phyloP scores from a whole-genome alignment of 2,888 invertebrate species.

The Lamellibrachia satsuma region DNA sequence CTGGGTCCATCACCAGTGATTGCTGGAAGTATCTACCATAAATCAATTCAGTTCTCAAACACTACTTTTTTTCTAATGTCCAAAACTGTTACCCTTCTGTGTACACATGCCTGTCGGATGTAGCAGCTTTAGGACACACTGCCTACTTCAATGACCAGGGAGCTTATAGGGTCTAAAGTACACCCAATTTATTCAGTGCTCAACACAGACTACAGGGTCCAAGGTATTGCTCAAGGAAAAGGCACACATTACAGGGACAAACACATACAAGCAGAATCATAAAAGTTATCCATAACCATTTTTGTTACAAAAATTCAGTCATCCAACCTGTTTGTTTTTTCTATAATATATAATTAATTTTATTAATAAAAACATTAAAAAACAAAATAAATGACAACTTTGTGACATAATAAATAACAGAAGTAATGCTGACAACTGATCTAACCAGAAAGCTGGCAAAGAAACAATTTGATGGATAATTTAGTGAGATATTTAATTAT shows the following conservation, averaged over 20 bases:
- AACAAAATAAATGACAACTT: background rate
- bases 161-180: background rate
- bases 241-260: too few relatives aligned
- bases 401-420: background rate
- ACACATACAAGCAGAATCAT: too few relatives aligned
- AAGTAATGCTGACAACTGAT: background rate
- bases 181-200: background rate
- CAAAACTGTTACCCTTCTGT: background rate
- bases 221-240: background rate
- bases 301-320: background rate
- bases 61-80: background rate
- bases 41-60: background rate
- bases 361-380: background rate
- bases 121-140: background rate
- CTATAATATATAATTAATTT: background rate
- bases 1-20: too few relatives aligned
- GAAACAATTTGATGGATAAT: background rate
- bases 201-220: background rate
- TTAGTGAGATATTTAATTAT: background rate
- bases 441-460: background rate
- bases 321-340: background rate
- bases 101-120: background rate
- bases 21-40: background rate
- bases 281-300: background rate
- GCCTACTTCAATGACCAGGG: background rate